Percentiles rank a stretch among this genome's conserved stretches.
These are phyloP conservation scores for Dermochelys coriacea DNA, from an alignment of 2,797 vertebrate genomes.

Conservation along the genomic window DNA sequence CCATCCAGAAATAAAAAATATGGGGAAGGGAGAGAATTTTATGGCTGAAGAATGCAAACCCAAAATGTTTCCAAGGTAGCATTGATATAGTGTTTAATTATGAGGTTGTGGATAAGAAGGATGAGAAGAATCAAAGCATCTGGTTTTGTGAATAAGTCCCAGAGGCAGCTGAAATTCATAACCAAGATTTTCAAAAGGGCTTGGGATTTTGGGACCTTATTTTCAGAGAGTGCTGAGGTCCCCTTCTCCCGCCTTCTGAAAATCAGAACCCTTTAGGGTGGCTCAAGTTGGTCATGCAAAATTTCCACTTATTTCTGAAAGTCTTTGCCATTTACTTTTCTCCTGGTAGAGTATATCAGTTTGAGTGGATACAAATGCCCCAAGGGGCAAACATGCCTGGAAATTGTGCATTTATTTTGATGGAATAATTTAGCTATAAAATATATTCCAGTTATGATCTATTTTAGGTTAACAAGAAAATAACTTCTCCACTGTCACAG, in stretches of 20 bases:
- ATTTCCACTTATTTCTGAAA: background rate
- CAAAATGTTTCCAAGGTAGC: constrained; percentile 39
- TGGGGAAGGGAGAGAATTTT: constrained; percentile 38
- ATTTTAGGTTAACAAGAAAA: background rate
- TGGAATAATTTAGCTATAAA: background rate
- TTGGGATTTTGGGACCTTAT: background rate
- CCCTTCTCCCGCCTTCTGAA: background rate
- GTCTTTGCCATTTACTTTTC: background rate
- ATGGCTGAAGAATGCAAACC: constrained; percentile 61
- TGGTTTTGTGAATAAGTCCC: constrained; percentile 7
- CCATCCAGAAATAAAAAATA: constrained; percentile 67
- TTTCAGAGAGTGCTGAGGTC: background rate
- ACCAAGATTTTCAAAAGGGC: constrained; percentile 18
- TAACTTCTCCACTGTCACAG: background rate
- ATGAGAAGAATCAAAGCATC: constrained; percentile 18
- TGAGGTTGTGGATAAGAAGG: constrained; percentile 23
- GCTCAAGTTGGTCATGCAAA: background rate
- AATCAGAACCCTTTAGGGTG: background rate
- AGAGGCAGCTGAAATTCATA: constrained; percentile 28
- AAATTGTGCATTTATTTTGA: background rate
- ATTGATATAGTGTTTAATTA: constrained; percentile 34
- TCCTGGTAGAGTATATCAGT: background rate
- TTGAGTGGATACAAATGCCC: background rate
- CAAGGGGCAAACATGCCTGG: background rate
- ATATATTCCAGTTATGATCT: background rate